phyloP scores from a whole-genome alignment of 2,888 invertebrate species.

The Eudemis profundana region DNA sequence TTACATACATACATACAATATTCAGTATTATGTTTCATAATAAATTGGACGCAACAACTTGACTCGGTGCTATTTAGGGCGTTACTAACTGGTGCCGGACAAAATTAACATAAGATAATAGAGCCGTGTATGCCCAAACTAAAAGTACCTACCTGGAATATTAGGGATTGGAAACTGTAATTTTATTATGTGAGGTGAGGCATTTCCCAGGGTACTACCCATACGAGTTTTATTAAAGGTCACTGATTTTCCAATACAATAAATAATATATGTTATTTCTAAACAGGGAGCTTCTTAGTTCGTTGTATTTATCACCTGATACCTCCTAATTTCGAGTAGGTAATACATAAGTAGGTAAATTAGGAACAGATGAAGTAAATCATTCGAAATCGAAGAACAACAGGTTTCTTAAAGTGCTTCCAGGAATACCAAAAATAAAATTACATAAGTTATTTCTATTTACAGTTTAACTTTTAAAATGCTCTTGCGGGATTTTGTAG shows the following conservation, averaged over 20 bases:
- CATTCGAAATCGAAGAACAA: too few species aligned
- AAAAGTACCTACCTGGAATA: conserved; percentile 38
- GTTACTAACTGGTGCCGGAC: conserved; percentile 33
- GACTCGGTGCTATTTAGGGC: conserved; percentile 24
- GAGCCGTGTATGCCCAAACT: conserved; percentile 29
- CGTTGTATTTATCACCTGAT: too few species aligned
- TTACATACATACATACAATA: neutral
- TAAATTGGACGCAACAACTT: conserved; percentile 26
- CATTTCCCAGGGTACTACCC: conserved; percentile 20
- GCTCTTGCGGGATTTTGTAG: too few species aligned
- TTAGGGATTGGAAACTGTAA: conserved; percentile 36
- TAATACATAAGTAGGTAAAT: too few species aligned
- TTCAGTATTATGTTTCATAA: conserved; percentile 14
- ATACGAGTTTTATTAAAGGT: conserved; percentile 25
- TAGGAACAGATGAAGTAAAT: too few species aligned
- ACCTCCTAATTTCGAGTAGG: too few species aligned
- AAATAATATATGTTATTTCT: too few species aligned
- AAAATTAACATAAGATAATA: conserved; percentile 42
- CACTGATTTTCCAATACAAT: conserved; percentile 6
- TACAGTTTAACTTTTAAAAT: too few species aligned
- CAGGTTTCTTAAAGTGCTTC: too few species aligned
- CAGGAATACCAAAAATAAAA: too few species aligned
- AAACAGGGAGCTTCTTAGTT: too few species aligned
- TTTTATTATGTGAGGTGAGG: conserved; percentile 27
- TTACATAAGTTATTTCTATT: too few species aligned